Conservation (phyloP, 1,140 invertebrate species). For the Cyrtorhinus lividipennis region DNA sequence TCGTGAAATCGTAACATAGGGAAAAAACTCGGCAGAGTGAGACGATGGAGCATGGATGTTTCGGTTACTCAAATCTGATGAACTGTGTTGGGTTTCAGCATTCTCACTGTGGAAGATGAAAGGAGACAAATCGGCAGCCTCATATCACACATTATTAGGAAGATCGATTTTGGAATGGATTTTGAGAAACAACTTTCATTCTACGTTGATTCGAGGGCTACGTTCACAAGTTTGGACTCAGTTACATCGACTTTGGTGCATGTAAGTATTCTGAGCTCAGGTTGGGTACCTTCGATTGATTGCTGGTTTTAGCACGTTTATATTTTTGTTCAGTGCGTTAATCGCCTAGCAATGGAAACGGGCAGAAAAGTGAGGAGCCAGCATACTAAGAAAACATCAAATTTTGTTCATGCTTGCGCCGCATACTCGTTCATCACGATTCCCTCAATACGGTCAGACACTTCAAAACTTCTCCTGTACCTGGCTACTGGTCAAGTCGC, state of each 20-base stretch:
- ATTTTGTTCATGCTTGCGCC: slow-evolving; percentile 83
- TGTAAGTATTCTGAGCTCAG: too few relatives aligned
- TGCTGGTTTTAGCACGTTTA: neutral
- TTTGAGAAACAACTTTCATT: slow-evolving; percentile 84
- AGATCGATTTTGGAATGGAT: slow-evolving; percentile 67
- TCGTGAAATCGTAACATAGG: too few relatives aligned
- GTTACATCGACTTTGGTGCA: slow-evolving; percentile 75
- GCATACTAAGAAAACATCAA: slow-evolving; percentile 62
- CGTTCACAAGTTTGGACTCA: slow-evolving; percentile 77
- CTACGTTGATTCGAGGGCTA: slow-evolving; percentile 77
- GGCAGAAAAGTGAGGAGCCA: slow-evolving; percentile 54
- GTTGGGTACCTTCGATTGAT: neutral
- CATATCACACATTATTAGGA: slow-evolving; percentile 63
- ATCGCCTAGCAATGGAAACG: slow-evolving; percentile 59
- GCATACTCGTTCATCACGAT: slow-evolving; percentile 93
- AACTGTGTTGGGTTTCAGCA: too few relatives aligned
- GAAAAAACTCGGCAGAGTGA: too few relatives aligned
- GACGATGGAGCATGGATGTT: too few relatives aligned
- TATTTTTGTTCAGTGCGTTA: slow-evolving; percentile 48
- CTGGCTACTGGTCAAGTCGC: slow-evolving; percentile 77
- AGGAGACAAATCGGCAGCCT: slow-evolving; percentile 67
- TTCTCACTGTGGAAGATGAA: slow-evolving; percentile 87
- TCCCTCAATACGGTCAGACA: slow-evolving; percentile 68
- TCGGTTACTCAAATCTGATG: too few relatives aligned
- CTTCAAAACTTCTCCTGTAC: slow-evolving; percentile 67